Percentiles rank a stretch among this genome's conserved stretches.
These are phyloP conservation scores for Suillia variegata DNA, from an alignment of 2,888 invertebrate species.

Conservation along the genomic window DNA sequence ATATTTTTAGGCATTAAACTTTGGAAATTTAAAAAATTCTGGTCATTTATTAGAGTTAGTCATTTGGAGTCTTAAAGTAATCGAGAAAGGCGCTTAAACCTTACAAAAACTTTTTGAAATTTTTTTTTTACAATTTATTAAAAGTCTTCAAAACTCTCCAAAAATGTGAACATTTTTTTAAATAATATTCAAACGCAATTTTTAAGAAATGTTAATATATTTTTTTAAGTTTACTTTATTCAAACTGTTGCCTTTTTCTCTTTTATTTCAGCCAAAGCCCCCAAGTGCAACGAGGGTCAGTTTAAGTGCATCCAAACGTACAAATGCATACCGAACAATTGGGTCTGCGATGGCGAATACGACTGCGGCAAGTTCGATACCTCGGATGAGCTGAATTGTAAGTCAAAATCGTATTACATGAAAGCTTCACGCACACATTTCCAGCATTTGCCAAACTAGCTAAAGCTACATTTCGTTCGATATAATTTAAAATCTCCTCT, in stretches of 20 bases:
- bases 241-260: too few species aligned
- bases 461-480: background rate
- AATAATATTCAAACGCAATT: background rate
- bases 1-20: too few species aligned
- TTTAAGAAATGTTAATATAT: background rate
- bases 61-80: too few species aligned
- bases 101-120: too few species aligned
- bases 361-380: slow-evolving; percentile 82
- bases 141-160: too few species aligned
- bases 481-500: background rate
- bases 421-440: background rate
- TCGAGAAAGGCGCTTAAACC: too few species aligned
- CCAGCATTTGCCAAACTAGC: too few species aligned
- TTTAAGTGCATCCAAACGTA: slow-evolving; percentile 75
- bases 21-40: too few species aligned
- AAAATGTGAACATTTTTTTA: too few species aligned
- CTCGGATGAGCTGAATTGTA: slow-evolving; percentile 78
- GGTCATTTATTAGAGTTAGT: too few species aligned
- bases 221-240: background rate
- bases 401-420: slow-evolving; percentile 46
- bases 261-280: slow-evolving; percentile 58
- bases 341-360: slow-evolving; percentile 78
- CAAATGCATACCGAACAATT: slow-evolving; percentile 75
- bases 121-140: too few species aligned
- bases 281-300: slow-evolving; percentile 70